phyloP scores from a whole-genome alignment of 2,888 invertebrate species.

The Fabriciana adippe region DNA sequence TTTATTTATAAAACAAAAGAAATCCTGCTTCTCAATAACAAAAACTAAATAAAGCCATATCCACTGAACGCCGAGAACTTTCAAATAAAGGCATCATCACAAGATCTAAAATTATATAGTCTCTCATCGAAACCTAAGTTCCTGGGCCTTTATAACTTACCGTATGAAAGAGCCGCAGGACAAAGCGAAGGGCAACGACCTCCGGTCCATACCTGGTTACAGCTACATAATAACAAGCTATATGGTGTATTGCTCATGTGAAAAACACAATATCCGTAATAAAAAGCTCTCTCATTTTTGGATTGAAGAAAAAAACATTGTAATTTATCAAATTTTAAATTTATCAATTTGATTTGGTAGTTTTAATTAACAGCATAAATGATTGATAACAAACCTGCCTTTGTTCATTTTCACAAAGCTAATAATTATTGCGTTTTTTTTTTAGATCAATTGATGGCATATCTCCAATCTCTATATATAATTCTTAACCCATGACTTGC shows the following conservation, averaged over 20 bases:
- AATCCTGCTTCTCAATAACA: too few relatives aligned
- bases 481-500: too few relatives aligned
- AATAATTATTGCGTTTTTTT: too few relatives aligned
- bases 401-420: too few relatives aligned
- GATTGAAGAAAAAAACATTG: not conserved
- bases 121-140: constrained; percentile 27
- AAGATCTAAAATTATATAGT: constrained; percentile 12
- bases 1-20: too few relatives aligned
- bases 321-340: too few relatives aligned
- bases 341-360: too few relatives aligned
- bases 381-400: too few relatives aligned
- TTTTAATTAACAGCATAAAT: too few relatives aligned
- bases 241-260: constrained; percentile 9
- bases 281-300: not conserved
- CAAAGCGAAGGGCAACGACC: constrained; percentile 71
- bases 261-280: constrained; percentile 2
- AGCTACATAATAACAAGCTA: constrained; percentile 18
- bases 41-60: not conserved
- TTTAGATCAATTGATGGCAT: too few relatives aligned
- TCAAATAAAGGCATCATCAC: constrained; percentile 1
- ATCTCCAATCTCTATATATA: too few relatives aligned
- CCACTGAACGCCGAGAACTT: not conserved
- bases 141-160: constrained; percentile 35
- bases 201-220: constrained; percentile 22
- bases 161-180: constrained; percentile 52